A percentile compares a stretch with the other conserved stretches of the same genome.
Evolutionary conservation across 2,113 vertebrate species (phyloP).

Genomic region (Psilopsiagon aurifrons): DNA sequence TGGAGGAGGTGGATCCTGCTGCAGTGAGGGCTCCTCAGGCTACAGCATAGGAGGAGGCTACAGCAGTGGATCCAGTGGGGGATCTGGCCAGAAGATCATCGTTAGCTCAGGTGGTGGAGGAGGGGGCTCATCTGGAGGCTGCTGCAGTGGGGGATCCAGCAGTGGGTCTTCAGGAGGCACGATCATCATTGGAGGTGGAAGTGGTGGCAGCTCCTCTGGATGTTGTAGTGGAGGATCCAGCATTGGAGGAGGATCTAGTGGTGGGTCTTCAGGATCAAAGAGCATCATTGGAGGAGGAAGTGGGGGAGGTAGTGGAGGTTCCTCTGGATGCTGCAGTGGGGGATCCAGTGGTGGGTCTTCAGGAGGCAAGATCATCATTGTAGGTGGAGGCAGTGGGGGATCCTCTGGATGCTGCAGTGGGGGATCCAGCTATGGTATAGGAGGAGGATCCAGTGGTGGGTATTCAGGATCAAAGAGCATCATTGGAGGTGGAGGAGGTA

Average conservation of each 20-base stretch:
- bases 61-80: background rate
- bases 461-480: background rate
- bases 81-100: background rate
- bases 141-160: background rate
- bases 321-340: background rate
- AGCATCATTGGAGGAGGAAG: background rate
- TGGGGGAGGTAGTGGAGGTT: background rate
- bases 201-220: background rate
- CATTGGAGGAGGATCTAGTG: background rate
- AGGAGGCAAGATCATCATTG: background rate
- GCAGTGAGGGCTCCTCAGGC: background rate
- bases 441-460: rapidly evolving
- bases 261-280: background rate
- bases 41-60: background rate
- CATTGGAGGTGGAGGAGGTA: background rate
- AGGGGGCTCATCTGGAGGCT: background rate
- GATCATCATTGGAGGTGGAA: background rate
- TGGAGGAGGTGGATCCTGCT: background rate
- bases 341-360: background rate
- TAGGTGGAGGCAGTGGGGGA: rapidly evolving
- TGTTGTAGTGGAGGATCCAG: background rate
- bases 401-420: background rate
- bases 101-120: background rate
- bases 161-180: background rate
- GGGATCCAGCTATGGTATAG: no score